These are phyloP conservation scores for Vultur gryphus DNA, from an alignment of 2,797 vertebrate species.

Conservation along the genomic window DNA sequence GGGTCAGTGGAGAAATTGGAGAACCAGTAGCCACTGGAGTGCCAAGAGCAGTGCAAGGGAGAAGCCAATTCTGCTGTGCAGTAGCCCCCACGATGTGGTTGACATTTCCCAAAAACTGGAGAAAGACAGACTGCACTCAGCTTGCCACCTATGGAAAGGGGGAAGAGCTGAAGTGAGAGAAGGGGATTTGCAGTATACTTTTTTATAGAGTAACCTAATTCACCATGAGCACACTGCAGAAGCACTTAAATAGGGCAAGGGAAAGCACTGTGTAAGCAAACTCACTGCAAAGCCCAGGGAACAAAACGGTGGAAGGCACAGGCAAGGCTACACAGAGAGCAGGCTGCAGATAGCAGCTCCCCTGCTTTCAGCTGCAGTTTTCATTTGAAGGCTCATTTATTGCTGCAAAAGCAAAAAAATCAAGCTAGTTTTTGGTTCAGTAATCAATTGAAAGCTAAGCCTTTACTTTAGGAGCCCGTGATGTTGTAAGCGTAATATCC, in stretches of 20 bases:
- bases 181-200: neutral
- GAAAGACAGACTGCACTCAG: neutral
- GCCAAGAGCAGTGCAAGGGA: neutral
- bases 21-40: neutral
- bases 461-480: neutral
- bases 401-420: neutral
- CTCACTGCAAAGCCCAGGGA: slow-evolving; percentile 15
- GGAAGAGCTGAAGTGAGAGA: neutral
- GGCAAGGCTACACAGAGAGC: neutral
- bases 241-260: slow-evolving; percentile 41
- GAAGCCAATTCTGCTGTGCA: neutral
- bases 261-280: slow-evolving; percentile 39
- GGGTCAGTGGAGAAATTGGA: neutral
- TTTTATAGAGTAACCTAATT: slow-evolving; percentile 31
- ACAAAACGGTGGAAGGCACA: neutral
- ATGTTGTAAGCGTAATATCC: neutral
- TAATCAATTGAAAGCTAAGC: neutral
- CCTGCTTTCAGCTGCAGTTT: neutral
- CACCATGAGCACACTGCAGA: slow-evolving; percentile 7
- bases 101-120: neutral
- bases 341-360: neutral
- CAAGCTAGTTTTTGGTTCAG: neutral
- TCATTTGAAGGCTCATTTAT: neutral
- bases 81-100: neutral
- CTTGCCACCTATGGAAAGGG: neutral